Base-by-base conservation (phyloP, 1,140 invertebrate genomes). In the Brachionus rubens region DNA sequence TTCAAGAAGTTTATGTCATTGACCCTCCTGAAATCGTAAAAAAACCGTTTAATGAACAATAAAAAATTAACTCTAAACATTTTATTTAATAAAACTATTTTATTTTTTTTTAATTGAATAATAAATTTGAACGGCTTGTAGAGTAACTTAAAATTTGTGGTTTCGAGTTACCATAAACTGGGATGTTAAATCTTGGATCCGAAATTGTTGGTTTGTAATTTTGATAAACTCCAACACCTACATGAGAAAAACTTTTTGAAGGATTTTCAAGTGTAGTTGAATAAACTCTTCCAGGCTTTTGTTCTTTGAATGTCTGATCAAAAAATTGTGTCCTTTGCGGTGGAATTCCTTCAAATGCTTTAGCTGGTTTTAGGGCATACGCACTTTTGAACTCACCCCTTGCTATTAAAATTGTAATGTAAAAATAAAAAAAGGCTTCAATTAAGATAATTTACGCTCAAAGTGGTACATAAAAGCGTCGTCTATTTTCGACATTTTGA, bases 401-500 rank as follows among this genome's bases (percentile, higher is more conserved):
- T 33, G 26, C 54, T 59, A 33, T 10, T n/a, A 28, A 52, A 52
- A 26, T 10, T 26, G 16, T 7, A 0, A n/a, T n/a, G n/a, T 36
- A 36, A 36, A 36, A 36, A 36, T 3, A 28, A 56, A 30, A 54
- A 10, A 54, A 36, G 33, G 33, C 4, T 36, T 28, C 26, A 6
- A n/a, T 28, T 28, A 26, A n/a, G 12, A 2, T n/a, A 56, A 16
- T 48, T 59, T 59, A 59, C 54, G 16, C 36, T 59, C 54, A 16
- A 33, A 33, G 3, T 59, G 54, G 30, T 36, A 59, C 54, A 59
- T 59, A 33, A 59, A 14, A 36, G 30, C 54, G 30, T 59, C 54
- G 19, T 59, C 54, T 59, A 59, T 2, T 9, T 59, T 59, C 36
- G 54, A 19, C 54, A 59, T 59, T 59, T 59, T 59, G n/a, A n/a